A percentile compares a stretch with the other conserved stretches of the same genome.
Evolutionary conservation across 2,888 invertebrate genomes (phyloP).

Genomic region (Microdon myrmicae): DNA sequence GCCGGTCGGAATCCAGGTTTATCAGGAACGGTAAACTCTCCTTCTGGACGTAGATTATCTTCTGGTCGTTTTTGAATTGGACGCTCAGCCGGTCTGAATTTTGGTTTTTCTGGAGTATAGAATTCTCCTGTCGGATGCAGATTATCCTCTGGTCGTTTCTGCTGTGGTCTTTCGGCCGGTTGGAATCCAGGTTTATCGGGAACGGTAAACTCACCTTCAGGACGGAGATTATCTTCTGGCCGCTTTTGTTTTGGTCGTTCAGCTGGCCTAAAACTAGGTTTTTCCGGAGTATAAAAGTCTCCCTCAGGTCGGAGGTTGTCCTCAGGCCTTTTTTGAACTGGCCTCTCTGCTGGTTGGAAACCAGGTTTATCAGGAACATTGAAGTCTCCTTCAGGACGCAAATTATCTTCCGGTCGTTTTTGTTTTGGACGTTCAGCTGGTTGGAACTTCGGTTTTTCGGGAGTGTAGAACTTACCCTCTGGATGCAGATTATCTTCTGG

Average conservation of each 20-base stretch:
- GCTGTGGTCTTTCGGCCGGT: conserved; percentile 68
- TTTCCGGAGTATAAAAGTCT: conserved; percentile 67
- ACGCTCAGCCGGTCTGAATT: conserved; percentile 64
- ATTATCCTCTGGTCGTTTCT: conserved; percentile 63
- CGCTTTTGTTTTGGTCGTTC: conserved; percentile 66
- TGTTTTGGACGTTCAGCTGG: conserved; percentile 69
- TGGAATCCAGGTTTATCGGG: conserved; percentile 67
- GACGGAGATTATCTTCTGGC: conserved; percentile 69
- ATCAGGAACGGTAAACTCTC: conserved; percentile 69
- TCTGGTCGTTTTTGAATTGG: conserved; percentile 68
- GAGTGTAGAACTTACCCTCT: conserved; percentile 71
- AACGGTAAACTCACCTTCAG: conserved; percentile 70
- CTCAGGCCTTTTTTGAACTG: conserved; percentile 68
- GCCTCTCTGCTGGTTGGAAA: conserved; percentile 62
- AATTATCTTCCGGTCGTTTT: conserved; percentile 67
- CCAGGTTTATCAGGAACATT: conserved; percentile 60
- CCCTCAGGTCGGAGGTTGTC: conserved; percentile 71
- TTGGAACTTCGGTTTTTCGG: conserved; percentile 65
- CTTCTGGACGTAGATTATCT: conserved; percentile 71
- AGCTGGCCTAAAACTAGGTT: conserved; percentile 66
- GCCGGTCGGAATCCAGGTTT: conserved; percentile 67
- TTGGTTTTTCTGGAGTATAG: conserved; percentile 64
- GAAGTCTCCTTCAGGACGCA: conserved; percentile 71
- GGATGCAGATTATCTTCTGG: conserved; percentile 71
- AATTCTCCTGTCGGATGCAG: conserved; percentile 70